phyloP scores from a whole-genome alignment of 1,140 invertebrate genomes.

The Pogonomyrmex barbatus region DNA sequence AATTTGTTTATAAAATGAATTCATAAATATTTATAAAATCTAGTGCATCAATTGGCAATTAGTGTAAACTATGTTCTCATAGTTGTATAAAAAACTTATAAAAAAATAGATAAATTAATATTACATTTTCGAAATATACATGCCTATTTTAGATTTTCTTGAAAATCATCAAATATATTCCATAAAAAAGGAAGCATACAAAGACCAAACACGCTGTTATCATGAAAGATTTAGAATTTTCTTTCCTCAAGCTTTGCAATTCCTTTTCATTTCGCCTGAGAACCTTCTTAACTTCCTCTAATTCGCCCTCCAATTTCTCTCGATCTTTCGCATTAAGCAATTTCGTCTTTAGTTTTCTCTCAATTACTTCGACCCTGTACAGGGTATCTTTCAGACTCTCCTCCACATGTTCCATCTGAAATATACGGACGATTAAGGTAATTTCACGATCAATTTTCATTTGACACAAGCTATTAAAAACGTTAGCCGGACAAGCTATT shows the following conservation, averaged over 20 bases:
- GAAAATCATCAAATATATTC: constrained; percentile 76
- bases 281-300: constrained; percentile 79
- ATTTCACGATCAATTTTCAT: not conserved
- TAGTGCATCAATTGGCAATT: not conserved
- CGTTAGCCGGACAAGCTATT: not conserved
- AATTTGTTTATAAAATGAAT: constrained; percentile 2
- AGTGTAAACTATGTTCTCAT: not conserved
- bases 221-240: constrained; percentile 82
- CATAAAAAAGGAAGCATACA: constrained; percentile 78
- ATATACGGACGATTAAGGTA: constrained; percentile 3
- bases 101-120: constrained; percentile 7
- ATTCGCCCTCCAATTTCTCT: constrained; percentile 80
- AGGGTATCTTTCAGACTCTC: constrained; percentile 80
- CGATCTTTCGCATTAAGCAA: constrained; percentile 78
- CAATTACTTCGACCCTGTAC: constrained; percentile 77
- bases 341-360: constrained; percentile 79
- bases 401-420: constrained; percentile 81
- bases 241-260: constrained; percentile 75
- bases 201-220: constrained; percentile 79
- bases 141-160: constrained; percentile 31
- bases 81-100: constrained; percentile 18
- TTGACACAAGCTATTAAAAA: not conserved
- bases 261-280: constrained; percentile 79
- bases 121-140: not conserved
- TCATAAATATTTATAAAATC: not conserved